Evolutionary conservation across 1,140 invertebrate genomes (phyloP).

Genomic region (Drosophila paulistorum): DNA sequence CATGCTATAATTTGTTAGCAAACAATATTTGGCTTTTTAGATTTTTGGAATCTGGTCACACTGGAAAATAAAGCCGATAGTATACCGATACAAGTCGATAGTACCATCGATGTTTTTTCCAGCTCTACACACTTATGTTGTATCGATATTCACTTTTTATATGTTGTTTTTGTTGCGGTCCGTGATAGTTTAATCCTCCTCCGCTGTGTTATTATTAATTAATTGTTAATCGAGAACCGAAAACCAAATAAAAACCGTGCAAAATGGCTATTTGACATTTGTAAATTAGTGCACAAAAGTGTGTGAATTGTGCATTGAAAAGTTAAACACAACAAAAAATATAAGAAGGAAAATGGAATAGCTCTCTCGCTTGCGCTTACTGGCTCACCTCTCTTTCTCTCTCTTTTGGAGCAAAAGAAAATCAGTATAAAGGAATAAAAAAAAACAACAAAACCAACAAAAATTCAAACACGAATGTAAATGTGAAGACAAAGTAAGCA

Average conservation of each 20-base stretch:
- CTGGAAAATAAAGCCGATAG: no score
- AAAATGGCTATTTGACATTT: conserved; percentile 24
- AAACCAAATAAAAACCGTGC: conserved; percentile 9
- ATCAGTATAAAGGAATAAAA: conserved; percentile 69
- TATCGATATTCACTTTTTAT: not conserved
- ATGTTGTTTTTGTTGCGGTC: conserved; percentile 23
- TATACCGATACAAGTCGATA: no score
- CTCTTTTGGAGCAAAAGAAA: conserved; percentile 37
- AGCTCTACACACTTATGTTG: no score
- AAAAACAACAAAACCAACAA: conserved; percentile 48
- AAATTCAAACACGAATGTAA: conserved; percentile 66
- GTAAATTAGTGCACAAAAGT: conserved; percentile 18
- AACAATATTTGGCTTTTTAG: no score
- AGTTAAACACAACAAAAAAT: conserved; percentile 20
- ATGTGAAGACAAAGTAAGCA: conserved; percentile 75
- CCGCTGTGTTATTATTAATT: conserved; percentile 7
- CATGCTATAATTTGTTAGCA: no score
- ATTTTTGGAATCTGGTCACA: no score
- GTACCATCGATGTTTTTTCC: no score
- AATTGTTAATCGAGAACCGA: not conserved
- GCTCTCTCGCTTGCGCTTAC: conserved; percentile 3
- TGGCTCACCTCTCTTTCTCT: conserved; percentile 27
- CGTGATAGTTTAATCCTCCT: conserved; percentile 12
- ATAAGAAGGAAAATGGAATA: conserved; percentile 39
- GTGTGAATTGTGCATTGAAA: conserved; percentile 31